A percentile compares a stretch with the other conserved stretches of the same genome.
Evolutionary conservation across 1,140 invertebrate species (phyloP).

Genomic region (Rhyacophila brunnea): DNA sequence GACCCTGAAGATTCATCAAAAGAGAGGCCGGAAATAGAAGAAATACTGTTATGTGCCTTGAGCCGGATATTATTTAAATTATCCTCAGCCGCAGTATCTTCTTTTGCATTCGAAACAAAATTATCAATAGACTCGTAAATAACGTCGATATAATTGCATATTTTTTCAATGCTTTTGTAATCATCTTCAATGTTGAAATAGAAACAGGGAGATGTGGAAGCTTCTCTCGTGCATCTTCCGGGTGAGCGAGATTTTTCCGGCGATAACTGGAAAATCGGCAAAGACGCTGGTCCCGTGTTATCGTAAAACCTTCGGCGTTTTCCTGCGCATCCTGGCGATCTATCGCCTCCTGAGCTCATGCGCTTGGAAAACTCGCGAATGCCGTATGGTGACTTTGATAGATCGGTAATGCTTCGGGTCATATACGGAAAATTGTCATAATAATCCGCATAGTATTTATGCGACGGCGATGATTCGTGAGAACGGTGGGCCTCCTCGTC

Average conservation of each 20-base stretch:
- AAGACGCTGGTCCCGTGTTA: background rate
- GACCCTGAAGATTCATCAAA: conserved; percentile 1
- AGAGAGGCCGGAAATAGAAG: conserved; percentile 5
- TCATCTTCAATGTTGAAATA: too few species aligned
- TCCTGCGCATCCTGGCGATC: background rate
- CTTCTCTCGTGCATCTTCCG: background rate
- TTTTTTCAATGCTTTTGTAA: background rate
- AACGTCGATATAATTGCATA: conserved; percentile 4
- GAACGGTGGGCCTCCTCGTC: conserved; percentile 9
- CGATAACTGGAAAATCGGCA: background rate
- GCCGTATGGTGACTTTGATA: conserved; percentile 4
- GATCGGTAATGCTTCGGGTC: conserved; percentile 47
- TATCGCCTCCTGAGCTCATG: background rate
- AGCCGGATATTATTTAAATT: background rate
- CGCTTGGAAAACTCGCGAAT: conserved; percentile 2
- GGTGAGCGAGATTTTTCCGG: background rate
- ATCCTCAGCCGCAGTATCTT: background rate
- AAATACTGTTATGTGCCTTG: background rate
- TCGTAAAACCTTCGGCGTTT: background rate
- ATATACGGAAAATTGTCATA: conserved; percentile 48
- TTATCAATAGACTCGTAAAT: background rate
- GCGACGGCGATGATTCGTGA: background rate
- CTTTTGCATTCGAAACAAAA: background rate
- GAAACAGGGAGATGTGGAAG: background rate
- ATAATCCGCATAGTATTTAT: conserved; percentile 32